Percentiles rank a stretch among this genome's conserved stretches.
Conservation (phyloP, 1,140 invertebrate species). For the Caenorhabditis brenneri region DNA sequence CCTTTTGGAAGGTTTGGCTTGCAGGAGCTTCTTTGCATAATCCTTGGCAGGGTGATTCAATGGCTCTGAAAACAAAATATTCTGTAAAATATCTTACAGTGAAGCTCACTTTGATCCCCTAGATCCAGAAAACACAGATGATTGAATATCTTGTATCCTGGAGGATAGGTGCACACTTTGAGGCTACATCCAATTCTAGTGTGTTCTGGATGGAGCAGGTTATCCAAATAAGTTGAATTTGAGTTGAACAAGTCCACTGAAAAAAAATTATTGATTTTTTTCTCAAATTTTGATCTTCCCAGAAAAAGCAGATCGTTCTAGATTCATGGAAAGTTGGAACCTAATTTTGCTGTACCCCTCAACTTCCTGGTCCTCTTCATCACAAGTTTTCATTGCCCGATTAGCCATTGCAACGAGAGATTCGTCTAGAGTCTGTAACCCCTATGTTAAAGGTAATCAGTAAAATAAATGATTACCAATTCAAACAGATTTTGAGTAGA, state of each 20-base stretch:
- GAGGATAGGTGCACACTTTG: neutral
- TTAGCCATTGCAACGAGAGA: neutral
- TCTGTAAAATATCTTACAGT: neutral
- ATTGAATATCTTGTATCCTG: neutral
- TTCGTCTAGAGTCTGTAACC: neutral
- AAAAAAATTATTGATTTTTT: too few relatives aligned
- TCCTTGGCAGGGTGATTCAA: neutral
- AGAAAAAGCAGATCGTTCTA: too few relatives aligned
- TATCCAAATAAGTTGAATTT: too few relatives aligned
- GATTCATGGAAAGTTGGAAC: too few relatives aligned
- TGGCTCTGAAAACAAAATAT: neutral
- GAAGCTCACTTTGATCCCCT: neutral
- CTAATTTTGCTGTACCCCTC: too few relatives aligned
- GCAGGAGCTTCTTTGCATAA: neutral
- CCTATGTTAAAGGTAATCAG: neutral
- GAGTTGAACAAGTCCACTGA: too few relatives aligned
- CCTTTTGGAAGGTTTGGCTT: neutral
- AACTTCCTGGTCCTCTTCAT: too few relatives aligned
- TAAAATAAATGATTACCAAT: neutral
- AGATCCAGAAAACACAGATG: neutral
- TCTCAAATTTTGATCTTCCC: too few relatives aligned
- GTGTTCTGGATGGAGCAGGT: neutral
- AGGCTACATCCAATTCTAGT: neutral
- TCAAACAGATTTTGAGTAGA: neutral
- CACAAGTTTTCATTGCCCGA: too few relatives aligned